Conservation (phyloP, 2,888 invertebrate genomes). For the Bunonema sp. region DNA sequence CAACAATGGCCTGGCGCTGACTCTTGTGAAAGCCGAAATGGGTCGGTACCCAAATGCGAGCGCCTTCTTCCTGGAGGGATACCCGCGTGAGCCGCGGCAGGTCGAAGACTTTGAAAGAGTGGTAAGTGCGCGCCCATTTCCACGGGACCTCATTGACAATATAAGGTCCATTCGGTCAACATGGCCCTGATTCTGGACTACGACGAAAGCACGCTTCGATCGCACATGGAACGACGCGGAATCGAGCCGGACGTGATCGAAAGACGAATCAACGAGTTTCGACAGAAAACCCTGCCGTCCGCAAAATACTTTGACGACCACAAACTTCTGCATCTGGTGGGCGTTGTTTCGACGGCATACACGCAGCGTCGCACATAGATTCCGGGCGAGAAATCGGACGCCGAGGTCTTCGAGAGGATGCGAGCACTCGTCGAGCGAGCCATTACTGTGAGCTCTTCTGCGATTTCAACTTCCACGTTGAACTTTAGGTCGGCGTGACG, state of each 20-base stretch:
- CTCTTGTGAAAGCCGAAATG: constrained; percentile 43
- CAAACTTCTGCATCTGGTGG: constrained; percentile 37
- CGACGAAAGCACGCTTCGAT: constrained; percentile 37
- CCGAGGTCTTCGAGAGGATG: constrained; percentile 35
- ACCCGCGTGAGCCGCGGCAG: constrained; percentile 39
- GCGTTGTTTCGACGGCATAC: no score
- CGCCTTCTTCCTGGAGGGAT: constrained; percentile 41
- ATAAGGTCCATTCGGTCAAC: constrained; percentile 22
- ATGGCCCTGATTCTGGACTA: constrained; percentile 44
- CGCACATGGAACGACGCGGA: constrained; percentile 37
- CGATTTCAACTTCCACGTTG: no score
- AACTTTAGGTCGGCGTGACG: no score
- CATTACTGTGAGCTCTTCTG: no score
- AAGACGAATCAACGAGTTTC: constrained; percentile 31
- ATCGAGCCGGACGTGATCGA: constrained; percentile 27
- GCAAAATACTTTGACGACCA: constrained; percentile 45
- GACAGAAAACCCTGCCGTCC: constrained; percentile 42
- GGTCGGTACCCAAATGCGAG: constrained; percentile 24
- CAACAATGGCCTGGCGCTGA: constrained; percentile 36
- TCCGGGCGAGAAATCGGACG: constrained; percentile 41
- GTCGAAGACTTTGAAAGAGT: constrained; percentile 43
- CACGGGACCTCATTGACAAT: constrained; percentile 9
- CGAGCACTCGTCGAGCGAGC: constrained; percentile 24
- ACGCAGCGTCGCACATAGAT: no score
- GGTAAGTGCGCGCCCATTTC: constrained; percentile 10